Conservation (phyloP, 2,113 vertebrate species). For the Nannobrachium achirus region DNA sequence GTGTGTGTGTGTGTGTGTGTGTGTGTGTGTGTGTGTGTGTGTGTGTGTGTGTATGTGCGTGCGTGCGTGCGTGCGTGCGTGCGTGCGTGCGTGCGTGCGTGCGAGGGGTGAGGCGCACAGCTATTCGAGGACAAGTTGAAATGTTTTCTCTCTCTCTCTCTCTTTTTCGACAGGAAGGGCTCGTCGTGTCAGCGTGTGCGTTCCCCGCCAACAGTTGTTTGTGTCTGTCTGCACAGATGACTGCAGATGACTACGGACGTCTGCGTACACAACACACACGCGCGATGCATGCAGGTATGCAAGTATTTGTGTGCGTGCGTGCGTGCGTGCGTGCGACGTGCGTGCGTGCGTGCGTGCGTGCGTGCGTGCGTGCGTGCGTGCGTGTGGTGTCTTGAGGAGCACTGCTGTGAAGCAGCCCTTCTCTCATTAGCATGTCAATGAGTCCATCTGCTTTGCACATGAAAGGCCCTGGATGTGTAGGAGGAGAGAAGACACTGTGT, state of each 20-base stretch:
- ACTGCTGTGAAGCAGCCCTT: constrained; percentile 78
- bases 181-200: no score
- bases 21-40: not conserved
- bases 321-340: constrained; percentile 20
- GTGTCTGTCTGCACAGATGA: not conserved
- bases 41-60: not conserved
- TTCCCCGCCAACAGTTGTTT: not conserved
- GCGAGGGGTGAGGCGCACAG: no score
- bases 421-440: constrained; percentile 90
- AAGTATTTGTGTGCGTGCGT: constrained; percentile 15
- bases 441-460: constrained; percentile 89
- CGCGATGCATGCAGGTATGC: constrained; percentile 25
- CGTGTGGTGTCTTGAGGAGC: constrained; percentile 68
- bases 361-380: not conserved
- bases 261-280: constrained; percentile 15
- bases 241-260: not conserved
- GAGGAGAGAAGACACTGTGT: constrained; percentile 73
- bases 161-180: no score
- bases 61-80: constrained; percentile 3
- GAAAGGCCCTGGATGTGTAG: constrained; percentile 79
- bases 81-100: no score
- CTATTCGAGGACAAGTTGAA: no score
- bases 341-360: not conserved
- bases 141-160: no score
- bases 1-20: constrained; percentile 19